These are phyloP conservation scores for Hemiscyllium ocellatum DNA, from an alignment of 2,113 vertebrate genomes.

Conservation along the genomic window DNA sequence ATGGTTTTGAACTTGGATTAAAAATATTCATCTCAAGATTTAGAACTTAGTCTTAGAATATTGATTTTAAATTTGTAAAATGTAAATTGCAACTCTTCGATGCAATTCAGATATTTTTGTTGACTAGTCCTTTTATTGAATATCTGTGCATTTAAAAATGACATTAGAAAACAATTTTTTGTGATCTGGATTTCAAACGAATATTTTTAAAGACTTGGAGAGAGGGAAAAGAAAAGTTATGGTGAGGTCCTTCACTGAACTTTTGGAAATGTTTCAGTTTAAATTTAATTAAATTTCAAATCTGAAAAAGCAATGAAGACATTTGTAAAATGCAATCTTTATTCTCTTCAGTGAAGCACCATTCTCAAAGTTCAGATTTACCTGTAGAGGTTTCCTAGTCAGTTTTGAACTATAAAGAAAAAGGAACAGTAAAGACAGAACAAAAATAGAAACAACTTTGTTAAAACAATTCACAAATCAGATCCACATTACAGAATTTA, in stretches of 20 bases:
- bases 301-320: background rate
- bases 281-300: background rate
- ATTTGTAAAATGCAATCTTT: background rate
- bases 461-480: slow-evolving; percentile 64
- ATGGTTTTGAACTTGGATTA: background rate
- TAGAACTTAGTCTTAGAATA: background rate
- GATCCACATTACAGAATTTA: slow-evolving; percentile 56
- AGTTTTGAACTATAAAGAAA: slow-evolving; percentile 96
- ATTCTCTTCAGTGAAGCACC: slow-evolving; percentile 69
- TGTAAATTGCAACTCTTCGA: background rate
- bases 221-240: slow-evolving; percentile 58
- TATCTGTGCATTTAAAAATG: background rate
- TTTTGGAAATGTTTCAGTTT: slow-evolving; percentile 47
- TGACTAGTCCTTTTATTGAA: background rate
- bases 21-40: background rate
- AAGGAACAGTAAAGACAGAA: slow-evolving; percentile 88
- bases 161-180: slow-evolving; percentile 51
- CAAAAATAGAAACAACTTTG: slow-evolving; percentile 69
- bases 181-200: slow-evolving; percentile 56
- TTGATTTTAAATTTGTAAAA: background rate
- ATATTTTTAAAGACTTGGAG: slow-evolving; percentile 49
- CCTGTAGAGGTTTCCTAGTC: slow-evolving; percentile 94
- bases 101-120: background rate
- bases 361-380: slow-evolving; percentile 72
- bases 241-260: slow-evolving; percentile 53